Base-by-base conservation (phyloP, 2,113 vertebrate genomes). In the Catharus fuscescens region DNA sequence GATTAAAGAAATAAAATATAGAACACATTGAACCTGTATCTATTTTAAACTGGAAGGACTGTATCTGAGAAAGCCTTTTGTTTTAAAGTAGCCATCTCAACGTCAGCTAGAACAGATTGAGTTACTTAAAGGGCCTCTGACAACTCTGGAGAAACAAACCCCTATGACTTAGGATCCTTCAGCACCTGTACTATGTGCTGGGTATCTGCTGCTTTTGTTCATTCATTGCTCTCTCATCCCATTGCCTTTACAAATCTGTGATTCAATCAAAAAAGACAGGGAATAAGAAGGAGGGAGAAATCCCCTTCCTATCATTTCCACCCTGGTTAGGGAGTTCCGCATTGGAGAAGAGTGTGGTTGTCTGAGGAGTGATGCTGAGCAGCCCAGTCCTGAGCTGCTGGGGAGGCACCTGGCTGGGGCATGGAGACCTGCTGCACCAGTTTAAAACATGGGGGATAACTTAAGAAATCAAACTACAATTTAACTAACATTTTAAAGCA, bases 1-100 rank as follows among this genome's bases (percentile, higher is more conserved):
- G 94, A 96, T 93, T 97, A 97, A 89, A 97, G 92, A 96, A 96
- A 66, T 73, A 94, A 97, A 97, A 95, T 93, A 86, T 74, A 95
- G 96, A 97, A 96, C 97, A 97, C 1, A 64, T 91, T 92, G 47
- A 93, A 96, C 96, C 94, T 88, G 95, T 97, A 96, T 97, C 92
- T 96, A 80, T 96, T 96, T 95, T 93, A 97, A 95, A 96, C 88
- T 78, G 44, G 7, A 92, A 95, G 90, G 95, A 95, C 97, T 98
- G 93, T 53, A 76, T 81, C 71, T 40, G 18, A 92, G 80, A 92
- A 84, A 84, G 36, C 28, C 93, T 95, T 97, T 97, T 97, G 94
- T 97, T 97, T 97, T 96, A 96, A 95, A 81, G 57, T 45, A 79
- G 84, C 69, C 81, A 86, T 93, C 77, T 90, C 62, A 86, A 91